Evolutionary conservation across 2,797 vertebrate species (phyloP), one percentile per base, ranked within the genome.

Genomic region (Bovichtus variegatus): DNA sequence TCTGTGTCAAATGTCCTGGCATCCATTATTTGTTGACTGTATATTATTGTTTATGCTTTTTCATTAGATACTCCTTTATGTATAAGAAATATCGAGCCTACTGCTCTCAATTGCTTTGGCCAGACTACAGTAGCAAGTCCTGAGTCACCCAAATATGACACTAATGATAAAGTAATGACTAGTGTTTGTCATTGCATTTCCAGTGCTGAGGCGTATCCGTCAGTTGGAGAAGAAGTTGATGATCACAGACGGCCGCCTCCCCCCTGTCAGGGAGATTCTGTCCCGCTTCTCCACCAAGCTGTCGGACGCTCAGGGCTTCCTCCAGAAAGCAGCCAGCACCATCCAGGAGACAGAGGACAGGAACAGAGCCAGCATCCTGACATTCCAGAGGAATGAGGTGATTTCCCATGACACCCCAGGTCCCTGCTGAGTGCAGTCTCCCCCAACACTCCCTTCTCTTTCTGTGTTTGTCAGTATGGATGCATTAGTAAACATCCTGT

Each of bases 341-440:
- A 58, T 97, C 59, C 88, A 85, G 67, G 92, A 96, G 81, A 90
- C 94, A 0, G 93, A 95, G 74, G 89, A 93, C 74, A 94, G 85
- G 89, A 97, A 97, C 87, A 92, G 89, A 72, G 94, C 92, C 92
- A 97, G 91, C 49, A 41, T 80, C 65, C 91, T 91, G 82, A 96
- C 87, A 84, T 93, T 96, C 68, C 96, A 95, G 78, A 94, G 92
- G 59, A 94, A 77, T 23, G 88, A 97, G 97, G 98, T 99, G 61
- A 87, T 66, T 90, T 88, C 81, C 74, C 47, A 25, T 61, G 23
- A 76, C 27, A 59, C 51, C 5, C 7, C 18, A 21, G 25, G 1
- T 23, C 55, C 50, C 44, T 27, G 31, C 47, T 49, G 38, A 18
- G 53, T 16, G 16, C 29, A 9, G 68, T 53, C 44, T 38, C 11